Evolutionary conservation across 2,113 vertebrate genomes (phyloP).

Genomic region (Glareola pratincola): DNA sequence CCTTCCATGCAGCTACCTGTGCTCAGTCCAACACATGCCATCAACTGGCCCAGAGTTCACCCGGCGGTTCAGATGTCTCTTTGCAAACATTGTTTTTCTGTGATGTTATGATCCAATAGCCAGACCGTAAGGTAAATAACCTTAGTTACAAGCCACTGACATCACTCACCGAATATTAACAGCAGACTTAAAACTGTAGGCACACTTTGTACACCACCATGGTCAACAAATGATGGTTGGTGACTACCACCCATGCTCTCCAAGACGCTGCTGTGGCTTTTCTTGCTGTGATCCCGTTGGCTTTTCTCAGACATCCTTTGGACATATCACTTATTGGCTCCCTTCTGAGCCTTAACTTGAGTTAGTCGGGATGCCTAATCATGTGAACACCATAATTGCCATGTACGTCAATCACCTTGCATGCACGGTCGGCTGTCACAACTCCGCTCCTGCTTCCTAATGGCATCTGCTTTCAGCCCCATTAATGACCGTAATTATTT

Average conservation of each 20-base stretch:
- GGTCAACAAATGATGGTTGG: background rate
- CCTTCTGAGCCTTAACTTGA: background rate
- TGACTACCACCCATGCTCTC: background rate
- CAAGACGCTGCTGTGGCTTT: background rate
- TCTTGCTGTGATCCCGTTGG: background rate
- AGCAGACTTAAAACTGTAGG: background rate
- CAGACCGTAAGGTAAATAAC: background rate
- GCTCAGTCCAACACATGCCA: background rate
- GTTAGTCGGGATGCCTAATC: background rate
- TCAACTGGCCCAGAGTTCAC: background rate
- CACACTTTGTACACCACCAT: background rate
- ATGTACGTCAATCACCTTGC: background rate
- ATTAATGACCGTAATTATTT: slow-evolving; percentile 54
- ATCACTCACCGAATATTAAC: background rate
- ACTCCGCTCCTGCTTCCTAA: background rate
- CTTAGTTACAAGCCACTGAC: accelerated
- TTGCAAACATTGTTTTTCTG: background rate
- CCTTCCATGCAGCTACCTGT: background rate
- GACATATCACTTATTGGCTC: background rate
- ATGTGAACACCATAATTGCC: background rate
- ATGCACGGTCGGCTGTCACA: background rate
- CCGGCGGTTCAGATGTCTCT: background rate
- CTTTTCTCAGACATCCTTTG: background rate
- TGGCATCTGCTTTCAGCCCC: slow-evolving; percentile 21
- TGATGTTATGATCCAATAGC: background rate